These are phyloP conservation scores for Micromussa lordhowensis DNA, from an alignment of 92 coral and sea anemone species.

Conservation along the genomic window DNA sequence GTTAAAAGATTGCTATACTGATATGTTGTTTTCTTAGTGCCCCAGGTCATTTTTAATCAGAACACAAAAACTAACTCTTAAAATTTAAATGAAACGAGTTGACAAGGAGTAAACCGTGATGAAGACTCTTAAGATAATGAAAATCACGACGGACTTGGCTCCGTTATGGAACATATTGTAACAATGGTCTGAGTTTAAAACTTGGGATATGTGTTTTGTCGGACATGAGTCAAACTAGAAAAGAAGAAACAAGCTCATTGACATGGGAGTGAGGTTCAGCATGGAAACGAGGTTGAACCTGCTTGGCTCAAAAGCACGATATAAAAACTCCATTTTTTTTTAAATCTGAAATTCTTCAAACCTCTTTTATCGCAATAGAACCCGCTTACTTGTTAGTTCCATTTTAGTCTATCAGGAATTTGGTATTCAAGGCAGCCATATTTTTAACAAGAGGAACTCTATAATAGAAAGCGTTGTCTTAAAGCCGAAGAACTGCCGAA, in stretches of 20 bases:
- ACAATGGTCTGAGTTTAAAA: not conserved
- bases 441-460: not conserved
- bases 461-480: not conserved
- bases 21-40: not conserved
- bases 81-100: not conserved
- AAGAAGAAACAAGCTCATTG: not conserved
- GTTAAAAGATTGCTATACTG: not conserved
- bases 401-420: too few species aligned
- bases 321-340: not conserved
- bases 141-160: not conserved
- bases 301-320: too few species aligned
- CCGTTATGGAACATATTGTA: not conserved
- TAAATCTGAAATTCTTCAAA: not conserved
- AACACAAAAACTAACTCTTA: not conserved
- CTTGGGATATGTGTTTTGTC: too few species aligned
- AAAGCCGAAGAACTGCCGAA: not conserved
- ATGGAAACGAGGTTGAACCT: not conserved
- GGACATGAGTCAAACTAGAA: too few species aligned
- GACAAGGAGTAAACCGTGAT: not conserved
- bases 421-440: too few species aligned
- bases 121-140: not conserved
- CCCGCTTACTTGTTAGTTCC: not conserved
- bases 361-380: not conserved
- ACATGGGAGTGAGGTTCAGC: not conserved
- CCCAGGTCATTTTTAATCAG: not conserved